phyloP scores from a whole-genome alignment of 2,113 vertebrate genomes.

The Pipa parva region DNA sequence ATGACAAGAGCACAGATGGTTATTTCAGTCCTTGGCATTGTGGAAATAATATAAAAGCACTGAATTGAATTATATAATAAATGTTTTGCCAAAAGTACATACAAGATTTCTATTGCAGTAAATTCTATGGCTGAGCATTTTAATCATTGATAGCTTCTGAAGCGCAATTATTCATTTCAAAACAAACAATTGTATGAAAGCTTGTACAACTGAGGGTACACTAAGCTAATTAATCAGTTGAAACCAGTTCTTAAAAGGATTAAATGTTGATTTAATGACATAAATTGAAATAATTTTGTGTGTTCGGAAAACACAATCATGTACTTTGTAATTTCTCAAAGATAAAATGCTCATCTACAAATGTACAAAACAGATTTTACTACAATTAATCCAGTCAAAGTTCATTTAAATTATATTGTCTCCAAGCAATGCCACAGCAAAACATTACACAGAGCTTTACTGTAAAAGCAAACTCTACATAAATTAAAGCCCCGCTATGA shows the following conservation, averaged over 20 bases:
- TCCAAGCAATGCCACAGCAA: no score
- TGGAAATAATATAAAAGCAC: not conserved
- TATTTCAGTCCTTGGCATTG: not conserved
- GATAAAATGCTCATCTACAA: no score
- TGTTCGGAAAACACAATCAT: not conserved
- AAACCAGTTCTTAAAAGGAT: not conserved
- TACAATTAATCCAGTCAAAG: no score
- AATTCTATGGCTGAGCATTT: conserved; percentile 60
- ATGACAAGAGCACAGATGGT: not conserved
- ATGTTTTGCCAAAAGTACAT: conserved; percentile 65
- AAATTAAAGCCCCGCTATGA: no score
- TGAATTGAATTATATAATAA: conserved; percentile 46
- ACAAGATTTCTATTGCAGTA: conserved; percentile 65
- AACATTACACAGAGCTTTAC: no score
- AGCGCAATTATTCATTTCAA: conserved; percentile 60
- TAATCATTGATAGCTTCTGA: conserved; percentile 61
- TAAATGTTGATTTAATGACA: not conserved
- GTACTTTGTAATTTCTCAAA: not conserved
- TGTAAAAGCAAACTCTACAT: no score
- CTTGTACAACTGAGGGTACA: not conserved
- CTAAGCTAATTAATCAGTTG: not conserved
- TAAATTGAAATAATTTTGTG: not conserved
- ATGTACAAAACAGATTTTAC: no score
- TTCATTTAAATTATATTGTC: no score
- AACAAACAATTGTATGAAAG: conserved; percentile 44